Percentiles rank a stretch among this genome's conserved stretches.
These are phyloP conservation scores for Hippocampus guttulatus DNA, from an alignment of 2,113 vertebrate species.

Conservation along the genomic window DNA sequence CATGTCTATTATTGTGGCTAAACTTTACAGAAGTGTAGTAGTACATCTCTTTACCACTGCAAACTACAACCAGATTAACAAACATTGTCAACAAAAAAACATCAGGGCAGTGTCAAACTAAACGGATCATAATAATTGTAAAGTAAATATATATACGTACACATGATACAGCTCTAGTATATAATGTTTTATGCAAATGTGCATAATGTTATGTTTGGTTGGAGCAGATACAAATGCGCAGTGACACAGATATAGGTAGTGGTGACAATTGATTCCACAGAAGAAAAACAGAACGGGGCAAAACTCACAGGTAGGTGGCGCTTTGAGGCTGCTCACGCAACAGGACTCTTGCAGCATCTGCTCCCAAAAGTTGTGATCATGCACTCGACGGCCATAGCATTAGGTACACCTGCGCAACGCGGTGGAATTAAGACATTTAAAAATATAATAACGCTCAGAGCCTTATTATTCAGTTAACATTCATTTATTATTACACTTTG, in stretches of 20 bases:
- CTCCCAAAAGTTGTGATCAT: background rate
- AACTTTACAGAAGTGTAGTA: background rate
- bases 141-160: background rate
- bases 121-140: background rate
- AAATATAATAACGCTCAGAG: too few relatives aligned
- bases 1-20: too few relatives aligned
- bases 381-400: background rate
- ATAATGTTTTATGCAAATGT: background rate
- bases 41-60: background rate
- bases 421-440: background rate
- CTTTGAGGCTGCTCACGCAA: constrained; percentile 37
- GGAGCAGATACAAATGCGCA: background rate
- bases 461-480: background rate
- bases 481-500: background rate
- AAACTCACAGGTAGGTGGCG: constrained; percentile 57
- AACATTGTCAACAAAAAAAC: background rate
- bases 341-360: background rate
- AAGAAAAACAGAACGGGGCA: background rate
- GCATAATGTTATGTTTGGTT: background rate
- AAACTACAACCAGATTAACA: background rate
- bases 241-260: constrained; percentile 3
- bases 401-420: background rate
- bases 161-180: background rate
- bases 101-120: background rate
- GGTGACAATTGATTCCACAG: background rate